Conservation (phyloP, 1,140 invertebrate genomes). For the Drosophila malerkotliana region DNA sequence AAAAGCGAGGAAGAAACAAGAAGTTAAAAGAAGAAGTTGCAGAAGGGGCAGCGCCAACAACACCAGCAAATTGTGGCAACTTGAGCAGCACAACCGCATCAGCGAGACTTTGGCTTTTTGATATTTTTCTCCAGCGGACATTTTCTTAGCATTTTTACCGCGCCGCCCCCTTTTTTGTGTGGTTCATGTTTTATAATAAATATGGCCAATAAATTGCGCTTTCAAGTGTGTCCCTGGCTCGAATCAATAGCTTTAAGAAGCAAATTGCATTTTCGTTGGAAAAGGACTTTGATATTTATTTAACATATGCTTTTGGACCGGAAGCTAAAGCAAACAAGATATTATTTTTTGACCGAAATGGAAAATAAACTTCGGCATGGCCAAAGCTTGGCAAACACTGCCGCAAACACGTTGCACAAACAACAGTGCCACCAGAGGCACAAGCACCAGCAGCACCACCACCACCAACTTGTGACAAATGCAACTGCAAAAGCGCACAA, state of each 20-base stretch:
- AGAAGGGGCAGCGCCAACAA: conserved; percentile 3
- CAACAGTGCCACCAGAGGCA: conserved; percentile 18
- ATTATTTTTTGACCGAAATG: conserved; percentile 35
- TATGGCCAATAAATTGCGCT: conserved; percentile 76
- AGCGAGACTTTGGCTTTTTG: conserved; percentile 30
- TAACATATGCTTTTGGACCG: conserved; percentile 30
- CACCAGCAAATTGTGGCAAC: conserved; percentile 44
- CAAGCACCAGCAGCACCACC: conserved; percentile 20
- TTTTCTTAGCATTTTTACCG: conserved; percentile 9
- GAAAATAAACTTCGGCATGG: conserved; percentile 29
- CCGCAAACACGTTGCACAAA: conserved; percentile 80
- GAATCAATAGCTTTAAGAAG: conserved; percentile 29
- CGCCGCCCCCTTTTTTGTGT: conserved; percentile 6
- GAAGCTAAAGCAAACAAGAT: conserved; percentile 30
- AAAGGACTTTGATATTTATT: conserved; percentile 16
- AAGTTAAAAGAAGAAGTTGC: conserved; percentile 14
- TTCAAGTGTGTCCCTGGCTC: conserved; percentile 34
- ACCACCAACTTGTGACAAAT: conserved; percentile 59
- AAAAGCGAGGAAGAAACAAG: not conserved
- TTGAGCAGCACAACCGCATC: conserved; percentile 32
- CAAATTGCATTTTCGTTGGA: conserved; percentile 18
- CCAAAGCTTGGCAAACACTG: conserved; percentile 68
- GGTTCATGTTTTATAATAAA: conserved; percentile 73
- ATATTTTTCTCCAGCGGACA: conserved; percentile 34
- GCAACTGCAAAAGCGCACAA: conserved; percentile 39